Evolutionary conservation across 1,140 invertebrate species (phyloP).

Genomic region (Ips typographus): DNA sequence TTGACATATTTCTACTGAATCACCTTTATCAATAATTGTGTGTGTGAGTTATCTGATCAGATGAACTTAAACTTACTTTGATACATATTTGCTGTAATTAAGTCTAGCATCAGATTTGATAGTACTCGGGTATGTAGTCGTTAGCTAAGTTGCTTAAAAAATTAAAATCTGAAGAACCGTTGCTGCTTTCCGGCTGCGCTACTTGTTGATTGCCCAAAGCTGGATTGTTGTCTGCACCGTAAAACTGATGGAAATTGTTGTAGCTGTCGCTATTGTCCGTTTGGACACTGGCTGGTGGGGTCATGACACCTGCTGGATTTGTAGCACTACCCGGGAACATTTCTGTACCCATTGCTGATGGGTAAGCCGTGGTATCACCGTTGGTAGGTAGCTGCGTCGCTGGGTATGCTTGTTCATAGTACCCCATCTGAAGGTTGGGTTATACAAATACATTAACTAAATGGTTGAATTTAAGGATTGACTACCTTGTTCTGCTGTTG

Average conservation of each 20-base stretch:
- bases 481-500: constrained; percentile 40
- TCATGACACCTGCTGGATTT: constrained; percentile 52
- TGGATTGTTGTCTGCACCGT: constrained; percentile 58
- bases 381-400: constrained; percentile 43
- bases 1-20: too few relatives aligned
- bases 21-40: too few relatives aligned
- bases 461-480: background rate
- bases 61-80: background rate
- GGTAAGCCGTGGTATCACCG: constrained; percentile 49
- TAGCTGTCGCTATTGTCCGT: constrained; percentile 63
- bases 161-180: constrained; percentile 89
- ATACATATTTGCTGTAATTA: background rate
- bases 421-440: constrained; percentile 32
- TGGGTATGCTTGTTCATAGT: constrained; percentile 49
- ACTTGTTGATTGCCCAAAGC: constrained; percentile 50
- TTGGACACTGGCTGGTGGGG: constrained; percentile 59
- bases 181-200: constrained; percentile 73
- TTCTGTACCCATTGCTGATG: constrained; percentile 44
- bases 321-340: constrained; percentile 42
- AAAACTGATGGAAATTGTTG: constrained; percentile 70
- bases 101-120: constrained; percentile 67
- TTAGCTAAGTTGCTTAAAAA: constrained; percentile 88
- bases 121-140: constrained; percentile 89
- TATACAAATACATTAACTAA: constrained; percentile 8
- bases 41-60: too few relatives aligned